phyloP scores from a whole-genome alignment of 1,140 invertebrate species.

The Drosophila micromelanica region DNA sequence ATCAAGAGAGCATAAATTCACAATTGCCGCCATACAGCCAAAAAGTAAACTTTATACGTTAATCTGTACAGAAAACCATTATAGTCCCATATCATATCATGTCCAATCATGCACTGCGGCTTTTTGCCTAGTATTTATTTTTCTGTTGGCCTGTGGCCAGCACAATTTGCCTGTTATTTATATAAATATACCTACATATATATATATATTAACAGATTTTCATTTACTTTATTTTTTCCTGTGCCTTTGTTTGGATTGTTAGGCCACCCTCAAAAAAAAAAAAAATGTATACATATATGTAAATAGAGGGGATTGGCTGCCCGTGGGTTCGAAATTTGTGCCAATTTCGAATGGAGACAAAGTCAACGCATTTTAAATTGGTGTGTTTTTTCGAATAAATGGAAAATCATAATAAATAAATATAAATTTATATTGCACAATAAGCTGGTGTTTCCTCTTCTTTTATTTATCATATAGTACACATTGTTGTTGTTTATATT shows the following conservation, averaged over 20 bases:
- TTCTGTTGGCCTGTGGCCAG: slow-evolving; percentile 46
- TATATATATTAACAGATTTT: slow-evolving; percentile 51
- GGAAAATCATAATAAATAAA: slow-evolving; percentile 80
- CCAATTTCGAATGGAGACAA: slow-evolving; percentile 60
- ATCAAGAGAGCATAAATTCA: slow-evolving; percentile 6
- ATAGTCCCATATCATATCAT: slow-evolving; percentile 12
- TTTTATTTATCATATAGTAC: slow-evolving; percentile 16
- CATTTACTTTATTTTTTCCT: slow-evolving; percentile 21
- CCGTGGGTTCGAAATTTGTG: slow-evolving; percentile 44
- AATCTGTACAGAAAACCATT: slow-evolving; percentile 4
- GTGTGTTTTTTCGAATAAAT: slow-evolving; percentile 48
- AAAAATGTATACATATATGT: slow-evolving; percentile 22
- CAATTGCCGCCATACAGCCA: neutral
- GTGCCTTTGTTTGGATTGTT: slow-evolving; percentile 40
- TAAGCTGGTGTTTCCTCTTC: slow-evolving; percentile 43
- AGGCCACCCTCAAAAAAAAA: slow-evolving; percentile 43
- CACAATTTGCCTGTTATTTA: slow-evolving; percentile 39
- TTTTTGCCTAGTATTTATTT: slow-evolving; percentile 19
- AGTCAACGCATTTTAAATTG: slow-evolving; percentile 49
- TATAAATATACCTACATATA: slow-evolving; percentile 16
- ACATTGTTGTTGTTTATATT: slow-evolving; percentile 10
- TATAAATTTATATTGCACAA: slow-evolving; percentile 71
- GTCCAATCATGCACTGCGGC: slow-evolving; percentile 6
- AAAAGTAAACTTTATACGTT: neutral
- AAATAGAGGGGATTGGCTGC: slow-evolving; percentile 35